A percentile compares a stretch with the other conserved stretches of the same genome.
Evolutionary conservation across 1,140 invertebrate species (phyloP).

Genomic region (Drosophila prosaltans): DNA sequence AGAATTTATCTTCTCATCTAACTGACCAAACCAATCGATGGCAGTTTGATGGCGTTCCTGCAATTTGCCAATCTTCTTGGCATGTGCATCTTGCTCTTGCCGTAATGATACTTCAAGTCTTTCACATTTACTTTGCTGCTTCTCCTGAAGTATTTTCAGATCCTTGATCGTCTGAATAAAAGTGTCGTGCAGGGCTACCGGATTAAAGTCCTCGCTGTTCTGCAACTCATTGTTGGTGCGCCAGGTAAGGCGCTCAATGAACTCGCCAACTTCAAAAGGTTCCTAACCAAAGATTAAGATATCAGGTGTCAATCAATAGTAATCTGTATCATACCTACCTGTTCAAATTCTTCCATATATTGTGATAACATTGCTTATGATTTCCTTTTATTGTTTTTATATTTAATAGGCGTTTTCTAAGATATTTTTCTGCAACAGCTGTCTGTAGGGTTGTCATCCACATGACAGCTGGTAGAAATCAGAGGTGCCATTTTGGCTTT

Average conservation of each 20-base stretch:
- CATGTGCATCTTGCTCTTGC: conserved; percentile 94
- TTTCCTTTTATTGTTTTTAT: conserved; percentile 64
- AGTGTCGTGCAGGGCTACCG: conserved; percentile 92
- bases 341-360: conserved; percentile 92
- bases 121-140: conserved; percentile 94
- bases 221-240: conserved; percentile 92
- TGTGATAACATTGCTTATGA: conserved; percentile 89
- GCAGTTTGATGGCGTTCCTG: conserved; percentile 92
- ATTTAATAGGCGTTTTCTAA: conserved; percentile 51
- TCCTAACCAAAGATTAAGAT: conserved; percentile 85
- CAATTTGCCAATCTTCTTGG: conserved; percentile 91
- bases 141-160: conserved; percentile 89
- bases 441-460: conserved; percentile 39
- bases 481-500: conserved; percentile 29
- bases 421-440: conserved; percentile 33
- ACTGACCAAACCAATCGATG: conserved; percentile 93
- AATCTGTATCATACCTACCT: conserved; percentile 83
- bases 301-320: not conserved
- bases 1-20: conserved; percentile 97
- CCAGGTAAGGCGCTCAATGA: conserved; percentile 98
- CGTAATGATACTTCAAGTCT: conserved; percentile 91
- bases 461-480: conserved; percentile 19
- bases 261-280: conserved; percentile 98
- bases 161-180: conserved; percentile 96
- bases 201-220: conserved; percentile 89